These are phyloP conservation scores for Actinostola sp. DNA, from an alignment of 92 coral and sea anemone species.

Conservation along the genomic window DNA sequence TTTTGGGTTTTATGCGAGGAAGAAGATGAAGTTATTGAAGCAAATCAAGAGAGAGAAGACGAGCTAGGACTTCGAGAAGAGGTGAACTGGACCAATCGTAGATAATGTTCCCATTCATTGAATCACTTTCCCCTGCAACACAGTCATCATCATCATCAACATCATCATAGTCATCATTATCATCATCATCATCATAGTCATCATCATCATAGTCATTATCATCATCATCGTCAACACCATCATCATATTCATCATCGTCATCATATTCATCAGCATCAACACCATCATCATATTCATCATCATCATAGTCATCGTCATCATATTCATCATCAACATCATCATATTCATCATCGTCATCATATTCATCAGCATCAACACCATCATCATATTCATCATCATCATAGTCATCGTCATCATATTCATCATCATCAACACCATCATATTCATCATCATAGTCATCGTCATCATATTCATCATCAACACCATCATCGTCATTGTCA, in stretches of 20 bases:
- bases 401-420: background rate
- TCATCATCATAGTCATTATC: background rate
- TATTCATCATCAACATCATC: background rate
- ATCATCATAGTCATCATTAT: background rate
- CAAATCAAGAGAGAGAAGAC: conserved; percentile 31
- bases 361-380: too few relatives aligned
- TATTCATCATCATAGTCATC: background rate
- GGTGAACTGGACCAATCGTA: conserved; percentile 1
- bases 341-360: background rate
- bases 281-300: background rate
- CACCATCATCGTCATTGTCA: background rate
- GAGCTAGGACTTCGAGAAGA: conserved; percentile 23
- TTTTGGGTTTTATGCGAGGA: conserved; percentile 52
- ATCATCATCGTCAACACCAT: too few relatives aligned
- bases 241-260: background rate
- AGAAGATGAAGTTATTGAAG: conserved; percentile 31
- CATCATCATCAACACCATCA: background rate
- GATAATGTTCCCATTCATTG: background rate
- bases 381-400: background rate
- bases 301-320: conserved; percentile 1
- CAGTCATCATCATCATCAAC: background rate
- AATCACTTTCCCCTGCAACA: background rate
- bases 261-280: too few relatives aligned
- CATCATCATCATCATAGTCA: background rate
- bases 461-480: background rate